These are phyloP conservation scores for Neuroterus valhalla DNA, from an alignment of 1,140 invertebrate genomes.

Conservation along the genomic window DNA sequence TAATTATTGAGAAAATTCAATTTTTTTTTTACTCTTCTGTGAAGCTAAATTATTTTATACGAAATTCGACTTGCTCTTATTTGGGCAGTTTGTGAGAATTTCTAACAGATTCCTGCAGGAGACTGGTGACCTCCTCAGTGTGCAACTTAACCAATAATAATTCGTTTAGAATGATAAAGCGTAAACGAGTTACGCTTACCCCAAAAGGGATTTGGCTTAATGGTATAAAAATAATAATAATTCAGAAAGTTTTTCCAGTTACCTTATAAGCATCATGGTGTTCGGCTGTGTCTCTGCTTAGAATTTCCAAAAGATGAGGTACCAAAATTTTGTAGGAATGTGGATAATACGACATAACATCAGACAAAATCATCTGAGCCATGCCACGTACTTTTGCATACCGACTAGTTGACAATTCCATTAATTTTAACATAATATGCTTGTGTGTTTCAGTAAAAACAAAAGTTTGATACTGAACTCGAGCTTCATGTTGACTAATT, in stretches of 20 bases:
- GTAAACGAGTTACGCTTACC: no score
- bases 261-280: constrained; percentile 85
- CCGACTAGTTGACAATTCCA: constrained; percentile 80
- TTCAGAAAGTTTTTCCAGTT: constrained; percentile 32
- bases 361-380: constrained; percentile 79
- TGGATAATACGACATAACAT: constrained; percentile 75
- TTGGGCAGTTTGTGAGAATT: no score
- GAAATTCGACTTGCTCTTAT: no score
- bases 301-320: constrained; percentile 77
- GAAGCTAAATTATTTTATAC: no score
- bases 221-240: no score
- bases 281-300: constrained; percentile 77
- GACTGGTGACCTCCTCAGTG: no score
- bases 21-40: no score
- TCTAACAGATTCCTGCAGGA: no score
- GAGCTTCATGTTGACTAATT: constrained; percentile 82
- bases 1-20: no score
- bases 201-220: no score
- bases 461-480: constrained; percentile 69
- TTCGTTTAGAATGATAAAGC: no score
- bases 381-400: constrained; percentile 81
- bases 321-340: constrained; percentile 79
- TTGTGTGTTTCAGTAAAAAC: constrained; percentile 78
- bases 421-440: constrained; percentile 79
- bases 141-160: no score